phyloP scores from a whole-genome alignment of 2,113 vertebrate species.

The Campylorhamphus procurvoides region DNA sequence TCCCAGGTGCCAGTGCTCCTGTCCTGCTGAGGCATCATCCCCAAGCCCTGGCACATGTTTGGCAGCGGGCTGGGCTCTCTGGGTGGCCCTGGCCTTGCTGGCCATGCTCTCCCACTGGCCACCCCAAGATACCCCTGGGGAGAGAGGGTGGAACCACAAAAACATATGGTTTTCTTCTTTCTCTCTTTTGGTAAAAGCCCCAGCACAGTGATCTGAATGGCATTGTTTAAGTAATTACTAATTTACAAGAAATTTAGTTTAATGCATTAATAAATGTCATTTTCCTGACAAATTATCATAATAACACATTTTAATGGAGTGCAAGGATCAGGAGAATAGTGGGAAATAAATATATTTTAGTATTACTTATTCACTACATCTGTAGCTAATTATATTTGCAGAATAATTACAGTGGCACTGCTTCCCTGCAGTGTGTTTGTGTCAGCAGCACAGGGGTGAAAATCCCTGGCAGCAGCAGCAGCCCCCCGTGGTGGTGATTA shows the following conservation, averaged over 20 bases:
- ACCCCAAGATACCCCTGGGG: neutral
- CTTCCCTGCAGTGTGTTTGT: constrained; percentile 31
- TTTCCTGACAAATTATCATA: constrained; percentile 70
- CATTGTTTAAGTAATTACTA: constrained; percentile 70
- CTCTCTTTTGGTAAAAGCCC: neutral
- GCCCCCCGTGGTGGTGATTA: constrained; percentile 56
- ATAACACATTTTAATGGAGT: constrained; percentile 65
- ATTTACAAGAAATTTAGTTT: constrained; percentile 70
- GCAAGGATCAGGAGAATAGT: constrained; percentile 42
- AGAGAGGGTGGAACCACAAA: neutral
- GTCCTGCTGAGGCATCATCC: rapidly evolving
- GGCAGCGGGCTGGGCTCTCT: rapidly evolving
- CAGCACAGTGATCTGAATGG: neutral
- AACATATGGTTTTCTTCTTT: neutral
- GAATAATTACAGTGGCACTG: constrained; percentile 62
- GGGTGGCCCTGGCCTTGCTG: rapidly evolving
- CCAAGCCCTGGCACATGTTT: rapidly evolving
- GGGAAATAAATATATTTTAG: constrained; percentile 71
- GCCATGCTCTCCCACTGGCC: rapidly evolving
- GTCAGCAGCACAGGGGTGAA: constrained; percentile 54
- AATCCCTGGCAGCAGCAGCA: constrained; percentile 54
- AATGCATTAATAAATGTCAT: constrained; percentile 74
- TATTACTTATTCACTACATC: constrained; percentile 67
- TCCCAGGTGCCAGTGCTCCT: rapidly evolving
- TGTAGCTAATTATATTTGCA: constrained; percentile 71